These are phyloP conservation scores for Acanthosepion esculentum DNA, from an alignment of 2,888 invertebrate species.

Conservation along the genomic window DNA sequence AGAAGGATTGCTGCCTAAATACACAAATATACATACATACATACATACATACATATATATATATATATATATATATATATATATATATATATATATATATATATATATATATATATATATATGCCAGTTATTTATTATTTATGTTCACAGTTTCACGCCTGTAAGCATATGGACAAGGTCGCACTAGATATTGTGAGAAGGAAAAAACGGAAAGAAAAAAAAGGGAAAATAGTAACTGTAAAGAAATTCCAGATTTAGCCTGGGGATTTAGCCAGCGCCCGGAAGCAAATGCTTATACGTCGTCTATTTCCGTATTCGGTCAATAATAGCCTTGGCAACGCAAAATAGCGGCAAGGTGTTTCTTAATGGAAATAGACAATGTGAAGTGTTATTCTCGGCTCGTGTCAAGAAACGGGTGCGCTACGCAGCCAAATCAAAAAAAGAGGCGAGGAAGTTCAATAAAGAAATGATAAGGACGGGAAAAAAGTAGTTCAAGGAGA, in stretches of 20 bases:
- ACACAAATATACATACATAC: no score
- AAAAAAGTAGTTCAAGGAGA: background rate
- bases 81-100: no score
- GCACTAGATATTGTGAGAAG: background rate
- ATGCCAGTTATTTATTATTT: background rate
- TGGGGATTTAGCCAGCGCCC: background rate
- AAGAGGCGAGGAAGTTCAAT: background rate
- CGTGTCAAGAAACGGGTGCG: background rate
- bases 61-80: no score
- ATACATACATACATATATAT: no score
- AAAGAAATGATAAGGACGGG: background rate
- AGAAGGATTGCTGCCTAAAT: no score
- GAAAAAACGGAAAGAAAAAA: background rate
- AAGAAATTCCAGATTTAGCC: background rate
- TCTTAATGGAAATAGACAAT: background rate
- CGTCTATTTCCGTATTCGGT: background rate
- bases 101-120: background rate
- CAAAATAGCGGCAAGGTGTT: background rate
- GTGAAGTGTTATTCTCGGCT: background rate
- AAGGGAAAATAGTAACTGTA: background rate
- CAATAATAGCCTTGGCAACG: background rate
- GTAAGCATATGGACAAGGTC: background rate
- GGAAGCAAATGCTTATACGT: background rate
- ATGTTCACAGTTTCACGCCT: background rate
- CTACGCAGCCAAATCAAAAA: background rate